Base-by-base conservation (phyloP, 2,797 vertebrate genomes). In the Furcifer pardalis region DNA sequence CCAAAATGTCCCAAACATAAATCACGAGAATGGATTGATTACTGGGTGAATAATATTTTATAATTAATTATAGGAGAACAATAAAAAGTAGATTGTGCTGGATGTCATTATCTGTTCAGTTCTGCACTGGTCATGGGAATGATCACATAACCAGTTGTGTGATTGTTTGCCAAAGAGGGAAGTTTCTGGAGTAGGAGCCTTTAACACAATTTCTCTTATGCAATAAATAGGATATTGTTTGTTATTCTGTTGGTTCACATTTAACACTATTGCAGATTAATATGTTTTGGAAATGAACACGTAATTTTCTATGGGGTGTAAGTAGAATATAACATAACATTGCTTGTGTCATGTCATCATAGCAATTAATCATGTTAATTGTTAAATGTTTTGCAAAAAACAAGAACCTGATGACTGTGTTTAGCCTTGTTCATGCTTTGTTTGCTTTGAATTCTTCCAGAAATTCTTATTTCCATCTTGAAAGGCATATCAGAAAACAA, bases 11-110 rank as follows among this genome's bases (percentile, higher is more conserved):
- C 52, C 32, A 23, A 15, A 71, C n/a, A 66, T 56, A 40, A 68
- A 40, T 79, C 49, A 76, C 23, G 23, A 52, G 44, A 62, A 42
- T 15, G 35, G 60, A 32, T 12, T 63, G 77, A 56, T 69, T 46
- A 62, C 9, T 72, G 42, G 32, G 27, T 63, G 77, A 79, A 62
- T 37, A 78, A 46, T 49, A 65, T 23, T 59, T 10, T 90, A 56
- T 85, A 84, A 88, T 88, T 87, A 90, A 89, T 87, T 91, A 85
- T 62, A 88, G 77, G 59, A n/a, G 40, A 77, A 35, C 32, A 52
- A 32, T 12, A 35, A 35, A 44, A 60, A 60, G 60, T 60, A 60
- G 69, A 44, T 37, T 21, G 30, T 79, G 56, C 32, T 79, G 42
- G 23, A 21, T 35, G n/a, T 40, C 69, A 37, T 72, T 21, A 49